Evolutionary conservation across 2,113 vertebrate genomes (phyloP), one percentile per base, ranked within the genome.

Genomic region (Pluvianellus socialis): DNA sequence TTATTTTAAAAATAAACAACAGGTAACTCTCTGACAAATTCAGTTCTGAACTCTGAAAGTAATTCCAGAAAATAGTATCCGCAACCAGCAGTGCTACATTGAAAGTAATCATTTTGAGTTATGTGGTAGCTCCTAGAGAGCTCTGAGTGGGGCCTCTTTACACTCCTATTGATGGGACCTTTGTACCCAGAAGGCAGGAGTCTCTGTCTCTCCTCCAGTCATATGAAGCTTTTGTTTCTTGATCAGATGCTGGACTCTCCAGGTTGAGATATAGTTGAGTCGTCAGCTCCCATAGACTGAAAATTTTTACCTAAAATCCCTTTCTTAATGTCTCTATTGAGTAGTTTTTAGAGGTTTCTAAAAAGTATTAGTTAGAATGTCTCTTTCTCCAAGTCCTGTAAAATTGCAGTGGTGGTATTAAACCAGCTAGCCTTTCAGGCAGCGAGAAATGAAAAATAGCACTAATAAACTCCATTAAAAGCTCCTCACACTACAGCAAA

Each of bases 401-500:
- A 91, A 94, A 75, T 90, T 7, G 1, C 83, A 79, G 49, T 44
- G 33, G 70, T 56, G 27, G 18, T 90, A 75, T 84, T 94, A 95
- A 94, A 71, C 49, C 70, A 79, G 45, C 80, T 79, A 65, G 42
- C 53, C n/a, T 92, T 94, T 88, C 70, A 86, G 76, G 74, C 70
- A 87, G 70, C 2, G 4, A 91, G 86, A 92, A 89, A 84, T 96
- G 92, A 97, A 91, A 94, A 94, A 81, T 22, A 50, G 45, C 66
- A 19, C 74, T 95, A 87, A 95, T 91, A 94, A 95, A 88, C 59
- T 90, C 86, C 56, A 72, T 92, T 86, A 93, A 94, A 95, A 88
- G 71, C 80, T 79, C 42, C 55, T 89, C 66, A 94, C 94, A 88
- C 74, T 73, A 47, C 55, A 91, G 84, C 35, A 76, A 85, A 70